A percentile compares a stretch with the other conserved stretches of the same genome.
Conservation (phyloP, 2,797 vertebrate genomes). For the Typhlichthys subterraneus region DNA sequence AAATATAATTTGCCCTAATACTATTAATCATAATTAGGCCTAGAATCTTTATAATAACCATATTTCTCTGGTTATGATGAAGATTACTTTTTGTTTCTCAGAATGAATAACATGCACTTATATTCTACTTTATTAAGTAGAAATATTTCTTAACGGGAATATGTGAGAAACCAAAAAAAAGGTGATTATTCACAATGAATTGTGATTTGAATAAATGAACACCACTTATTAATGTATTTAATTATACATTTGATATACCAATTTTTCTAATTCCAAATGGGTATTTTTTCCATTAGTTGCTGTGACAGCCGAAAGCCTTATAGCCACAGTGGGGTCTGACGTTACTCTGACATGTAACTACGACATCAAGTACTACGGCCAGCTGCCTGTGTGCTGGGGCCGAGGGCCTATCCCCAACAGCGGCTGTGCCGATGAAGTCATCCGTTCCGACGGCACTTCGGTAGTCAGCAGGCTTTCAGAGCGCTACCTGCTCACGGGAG, state of each 20-base stretch:
- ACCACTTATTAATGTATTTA: not conserved
- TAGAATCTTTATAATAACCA: too few relatives aligned
- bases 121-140: too few relatives aligned
- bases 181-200: not conserved
- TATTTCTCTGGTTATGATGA: too few relatives aligned
- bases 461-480: conserved; percentile 48
- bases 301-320: not conserved
- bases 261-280: not conserved
- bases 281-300: conserved; percentile 30
- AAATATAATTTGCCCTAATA: too few relatives aligned
- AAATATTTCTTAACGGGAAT: too few relatives aligned
- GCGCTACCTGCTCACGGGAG: conserved; percentile 75
- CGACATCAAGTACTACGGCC: conserved; percentile 19
- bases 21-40: too few relatives aligned
- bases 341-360: conserved; percentile 77
- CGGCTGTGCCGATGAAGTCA: conserved; percentile 59
- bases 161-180: too few relatives aligned
- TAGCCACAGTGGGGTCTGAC: conserved; percentile 67
- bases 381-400: conserved; percentile 83
- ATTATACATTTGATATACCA: not conserved
- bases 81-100: too few relatives aligned
- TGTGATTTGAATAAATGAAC: not conserved
- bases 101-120: too few relatives aligned
- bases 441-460: conserved; percentile 66
- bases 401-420: conserved; percentile 61